Percentiles rank a stretch among this genome's conserved stretches.
phyloP scores from a whole-genome alignment of 2,797 vertebrate species.

The Knipowitschia caucasica region DNA sequence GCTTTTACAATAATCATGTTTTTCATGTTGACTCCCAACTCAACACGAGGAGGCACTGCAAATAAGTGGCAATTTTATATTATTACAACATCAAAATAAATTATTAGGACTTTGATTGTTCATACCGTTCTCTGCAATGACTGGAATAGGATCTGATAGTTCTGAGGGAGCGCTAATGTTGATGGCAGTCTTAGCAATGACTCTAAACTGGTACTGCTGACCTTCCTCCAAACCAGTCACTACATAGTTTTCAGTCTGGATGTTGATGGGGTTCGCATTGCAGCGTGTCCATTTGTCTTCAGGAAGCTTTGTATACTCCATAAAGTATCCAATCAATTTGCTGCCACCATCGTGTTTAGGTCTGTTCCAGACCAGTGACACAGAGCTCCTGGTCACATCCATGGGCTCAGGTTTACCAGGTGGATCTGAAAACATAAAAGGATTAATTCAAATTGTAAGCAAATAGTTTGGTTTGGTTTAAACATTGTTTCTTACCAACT shows the following conservation, averaged over 20 bases:
- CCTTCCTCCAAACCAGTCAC: constrained; percentile 89
- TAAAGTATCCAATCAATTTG: constrained; percentile 91
- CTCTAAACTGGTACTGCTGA: constrained; percentile 90
- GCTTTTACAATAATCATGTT: constrained; percentile 91
- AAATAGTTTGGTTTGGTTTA: not conserved
- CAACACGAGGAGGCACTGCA: constrained; percentile 92
- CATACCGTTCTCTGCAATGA: constrained; percentile 92
- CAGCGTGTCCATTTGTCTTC: constrained; percentile 91
- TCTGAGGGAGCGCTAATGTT: constrained; percentile 91
- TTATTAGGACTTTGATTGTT: not conserved
- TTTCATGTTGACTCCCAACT: constrained; percentile 91
- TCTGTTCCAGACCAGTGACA: constrained; percentile 88
- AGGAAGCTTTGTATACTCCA: constrained; percentile 91
- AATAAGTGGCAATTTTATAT: not conserved
- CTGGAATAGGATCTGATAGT: constrained; percentile 88
- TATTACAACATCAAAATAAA: not conserved
- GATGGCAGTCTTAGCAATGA: constrained; percentile 90
- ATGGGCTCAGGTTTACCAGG: constrained; percentile 96
- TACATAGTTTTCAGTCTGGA: constrained; percentile 88
- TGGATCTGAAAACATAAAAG: constrained; percentile 59
- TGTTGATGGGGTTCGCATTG: constrained; percentile 88
- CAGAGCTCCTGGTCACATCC: constrained; percentile 88
- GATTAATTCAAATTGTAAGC: not conserved
- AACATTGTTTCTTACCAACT: constrained; percentile 75
- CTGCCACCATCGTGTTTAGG: constrained; percentile 96